Conservation (phyloP, 2,888 invertebrate genomes). For the Hesperia comma region DNA sequence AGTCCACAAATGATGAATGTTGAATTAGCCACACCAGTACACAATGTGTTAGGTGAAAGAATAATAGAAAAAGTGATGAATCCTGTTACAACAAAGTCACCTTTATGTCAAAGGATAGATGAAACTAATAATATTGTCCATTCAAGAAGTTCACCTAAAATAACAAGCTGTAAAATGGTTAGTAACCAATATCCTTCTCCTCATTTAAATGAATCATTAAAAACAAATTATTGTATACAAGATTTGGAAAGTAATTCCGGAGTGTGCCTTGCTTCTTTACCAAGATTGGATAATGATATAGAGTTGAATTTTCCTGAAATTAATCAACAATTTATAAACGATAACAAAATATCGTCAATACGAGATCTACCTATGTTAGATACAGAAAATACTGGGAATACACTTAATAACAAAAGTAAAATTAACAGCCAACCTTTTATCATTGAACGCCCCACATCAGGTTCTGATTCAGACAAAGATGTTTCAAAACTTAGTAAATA, state of each 20-base stretch:
- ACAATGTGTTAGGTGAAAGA: slow-evolving; percentile 69
- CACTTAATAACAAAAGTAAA: slow-evolving; percentile 39
- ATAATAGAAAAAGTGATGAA: slow-evolving; percentile 76
- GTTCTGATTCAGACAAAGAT: slow-evolving; percentile 58
- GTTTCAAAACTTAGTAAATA: slow-evolving; percentile 71
- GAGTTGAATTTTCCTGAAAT: slow-evolving; percentile 79
- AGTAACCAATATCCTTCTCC: slow-evolving; percentile 61
- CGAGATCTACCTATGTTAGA: slow-evolving; percentile 56
- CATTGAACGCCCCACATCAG: slow-evolving; percentile 44
- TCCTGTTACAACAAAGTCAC: slow-evolving; percentile 59
- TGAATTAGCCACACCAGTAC: slow-evolving; percentile 70
- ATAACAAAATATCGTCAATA: slow-evolving; percentile 60
- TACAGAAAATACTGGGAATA: slow-evolving; percentile 42
- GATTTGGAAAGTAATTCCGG: slow-evolving; percentile 76
- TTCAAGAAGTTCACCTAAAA: slow-evolving; percentile 44
- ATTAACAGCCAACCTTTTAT: slow-evolving; percentile 40
- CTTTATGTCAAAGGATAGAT: slow-evolving; percentile 50
- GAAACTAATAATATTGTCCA: slow-evolving; percentile 49
- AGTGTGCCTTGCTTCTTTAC: slow-evolving; percentile 73
- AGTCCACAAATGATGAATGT: slow-evolving; percentile 80
- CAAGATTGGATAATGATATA: slow-evolving; percentile 76
- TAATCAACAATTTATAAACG: slow-evolving; percentile 79
- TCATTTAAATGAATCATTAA: slow-evolving; percentile 54
- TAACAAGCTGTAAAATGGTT: slow-evolving; percentile 71
- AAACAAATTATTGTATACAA: slow-evolving; percentile 69